Conservation (phyloP, 92 coral and sea anemone genomes). For the Phenganax subtilis region DNA sequence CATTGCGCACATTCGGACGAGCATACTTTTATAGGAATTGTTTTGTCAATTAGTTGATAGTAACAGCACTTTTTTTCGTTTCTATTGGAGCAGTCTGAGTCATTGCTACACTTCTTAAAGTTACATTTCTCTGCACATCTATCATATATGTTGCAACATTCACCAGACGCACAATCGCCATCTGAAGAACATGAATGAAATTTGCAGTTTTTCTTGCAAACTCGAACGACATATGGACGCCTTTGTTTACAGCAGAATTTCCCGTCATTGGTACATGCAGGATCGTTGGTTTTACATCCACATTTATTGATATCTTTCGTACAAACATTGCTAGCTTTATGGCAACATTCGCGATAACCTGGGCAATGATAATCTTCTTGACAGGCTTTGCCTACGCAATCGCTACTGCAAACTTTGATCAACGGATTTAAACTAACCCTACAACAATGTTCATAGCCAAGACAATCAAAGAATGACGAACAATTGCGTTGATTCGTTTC, state of each 20-base stretch:
- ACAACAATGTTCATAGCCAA: background rate
- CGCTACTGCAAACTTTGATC: background rate
- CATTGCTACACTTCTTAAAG: background rate
- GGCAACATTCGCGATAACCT: background rate
- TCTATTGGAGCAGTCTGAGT: background rate
- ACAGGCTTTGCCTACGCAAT: slow-evolving; percentile 9
- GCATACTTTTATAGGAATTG: background rate
- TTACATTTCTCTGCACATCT: background rate
- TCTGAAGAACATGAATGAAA: background rate
- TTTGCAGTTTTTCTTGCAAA: background rate
- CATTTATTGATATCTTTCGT: background rate
- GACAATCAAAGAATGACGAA: background rate
- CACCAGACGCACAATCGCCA: background rate
- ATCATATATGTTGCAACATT: background rate
- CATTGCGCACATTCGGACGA: background rate
- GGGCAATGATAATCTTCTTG: background rate
- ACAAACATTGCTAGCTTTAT: background rate
- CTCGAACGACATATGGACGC: background rate
- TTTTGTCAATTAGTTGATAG: background rate
- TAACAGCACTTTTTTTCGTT: background rate
- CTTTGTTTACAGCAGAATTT: background rate
- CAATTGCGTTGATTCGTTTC: background rate
- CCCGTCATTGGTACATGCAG: background rate
- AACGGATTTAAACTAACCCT: background rate
- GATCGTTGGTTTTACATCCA: background rate